Percentiles rank a stretch among this genome's conserved stretches.
These are phyloP conservation scores for Montipora sp. DNA, from an alignment of 64 coral and sea anemone species.

Conservation along the genomic window DNA sequence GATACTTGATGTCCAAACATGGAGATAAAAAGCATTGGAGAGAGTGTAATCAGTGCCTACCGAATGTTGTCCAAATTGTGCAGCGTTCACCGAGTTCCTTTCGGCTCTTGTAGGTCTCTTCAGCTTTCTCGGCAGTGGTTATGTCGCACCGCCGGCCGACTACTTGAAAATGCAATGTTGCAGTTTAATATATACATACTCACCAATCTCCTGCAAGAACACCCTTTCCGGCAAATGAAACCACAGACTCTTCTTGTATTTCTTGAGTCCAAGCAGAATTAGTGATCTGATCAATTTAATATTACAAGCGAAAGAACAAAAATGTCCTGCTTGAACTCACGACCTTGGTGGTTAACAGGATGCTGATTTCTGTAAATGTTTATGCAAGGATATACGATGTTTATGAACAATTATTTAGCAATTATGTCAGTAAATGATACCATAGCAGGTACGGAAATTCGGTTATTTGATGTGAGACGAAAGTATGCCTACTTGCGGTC, in stretches of 20 bases:
- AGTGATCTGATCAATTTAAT: not conserved
- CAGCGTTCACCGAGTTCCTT: not conserved
- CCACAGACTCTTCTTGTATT: not conserved
- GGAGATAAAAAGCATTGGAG: too few relatives aligned
- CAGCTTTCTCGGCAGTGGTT: too few relatives aligned
- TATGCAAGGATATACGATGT: slow-evolving; percentile 21
- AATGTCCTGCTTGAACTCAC: slow-evolving; percentile 7
- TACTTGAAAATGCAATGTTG: not conserved
- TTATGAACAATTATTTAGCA: slow-evolving; percentile 31
- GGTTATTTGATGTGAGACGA: slow-evolving; percentile 10
- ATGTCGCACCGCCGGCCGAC: too few relatives aligned
- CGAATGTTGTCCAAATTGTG: not conserved
- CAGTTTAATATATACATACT: slow-evolving; percentile 25
- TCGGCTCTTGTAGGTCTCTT: too few relatives aligned
- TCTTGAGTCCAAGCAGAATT: not conserved
- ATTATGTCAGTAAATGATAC: not conserved
- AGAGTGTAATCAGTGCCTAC: not conserved
- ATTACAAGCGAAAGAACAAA: not conserved
- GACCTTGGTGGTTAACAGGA: not conserved
- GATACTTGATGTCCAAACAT: too few relatives aligned
- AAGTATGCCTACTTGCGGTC: slow-evolving; percentile 13
- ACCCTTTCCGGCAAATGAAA: slow-evolving; percentile 13
- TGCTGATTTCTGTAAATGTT: not conserved
- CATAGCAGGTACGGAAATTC: slow-evolving; percentile 1
- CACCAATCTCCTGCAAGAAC: not conserved